Conservation (phyloP, 2,113 vertebrate species). For the Ptychochromis oligacanthus region DNA sequence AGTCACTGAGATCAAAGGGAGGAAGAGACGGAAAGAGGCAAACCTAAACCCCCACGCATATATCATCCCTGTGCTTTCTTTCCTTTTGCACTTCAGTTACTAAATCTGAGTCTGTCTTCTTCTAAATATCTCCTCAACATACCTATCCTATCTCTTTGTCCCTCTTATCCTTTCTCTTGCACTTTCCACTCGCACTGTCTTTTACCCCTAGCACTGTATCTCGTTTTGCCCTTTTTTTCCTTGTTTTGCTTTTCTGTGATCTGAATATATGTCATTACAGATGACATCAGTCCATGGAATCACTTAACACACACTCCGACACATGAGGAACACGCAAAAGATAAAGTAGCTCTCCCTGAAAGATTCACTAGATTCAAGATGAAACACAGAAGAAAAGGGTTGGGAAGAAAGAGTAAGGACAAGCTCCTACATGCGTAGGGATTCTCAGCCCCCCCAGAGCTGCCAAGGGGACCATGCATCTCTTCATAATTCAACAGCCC, state of each 20-base stretch:
- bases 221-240: not conserved
- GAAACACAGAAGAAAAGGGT: conserved; percentile 31
- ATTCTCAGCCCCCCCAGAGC: conserved; percentile 39
- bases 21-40: conserved; percentile 48
- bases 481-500: conserved; percentile 58
- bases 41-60: conserved; percentile 50
- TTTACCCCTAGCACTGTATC: not conserved
- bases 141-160: not conserved
- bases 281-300: conserved; percentile 26
- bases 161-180: not conserved
- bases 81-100: conserved; percentile 15
- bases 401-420: conserved; percentile 12
- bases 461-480: conserved; percentile 23
- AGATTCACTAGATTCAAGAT: conserved; percentile 40
- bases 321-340: conserved; percentile 7
- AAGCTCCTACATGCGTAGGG: conserved; percentile 18
- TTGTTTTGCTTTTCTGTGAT: conserved; percentile 28
- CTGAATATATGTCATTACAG: not conserved
- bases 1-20: conserved; percentile 67
- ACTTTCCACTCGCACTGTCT: not conserved
- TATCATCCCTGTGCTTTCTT: conserved; percentile 26
- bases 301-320: conserved; percentile 20
- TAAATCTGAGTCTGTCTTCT: conserved; percentile 32
- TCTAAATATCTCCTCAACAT: conserved; percentile 24
- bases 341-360: conserved; percentile 23